These are phyloP conservation scores for Holothuria leucospilota DNA, from an alignment of 53 echinoderm and acorn worm species.

Conservation along the genomic window DNA sequence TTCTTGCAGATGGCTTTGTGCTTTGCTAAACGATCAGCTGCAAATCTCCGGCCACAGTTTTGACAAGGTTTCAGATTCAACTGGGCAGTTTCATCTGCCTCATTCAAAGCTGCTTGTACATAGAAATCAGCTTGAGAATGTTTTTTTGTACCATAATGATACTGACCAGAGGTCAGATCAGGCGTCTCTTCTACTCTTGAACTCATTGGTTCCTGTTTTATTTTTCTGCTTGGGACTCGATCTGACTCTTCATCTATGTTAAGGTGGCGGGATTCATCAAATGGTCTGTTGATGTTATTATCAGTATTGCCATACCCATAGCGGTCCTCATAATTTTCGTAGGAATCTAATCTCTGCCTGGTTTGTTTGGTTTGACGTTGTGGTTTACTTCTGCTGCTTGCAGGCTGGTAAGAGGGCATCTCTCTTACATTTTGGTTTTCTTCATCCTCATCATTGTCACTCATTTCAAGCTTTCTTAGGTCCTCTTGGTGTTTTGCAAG, in stretches of 20 bases:
- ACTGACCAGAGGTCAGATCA: too few species aligned
- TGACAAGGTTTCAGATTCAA: constrained; percentile 66
- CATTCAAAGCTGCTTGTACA: constrained; percentile 47
- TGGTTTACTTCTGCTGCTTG: constrained; percentile 6
- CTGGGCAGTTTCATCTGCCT: constrained; percentile 36
- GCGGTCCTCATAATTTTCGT: constrained; percentile 7
- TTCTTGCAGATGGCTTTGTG: constrained; percentile 77
- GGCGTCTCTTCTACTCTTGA: too few species aligned
- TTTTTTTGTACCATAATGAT: background rate
- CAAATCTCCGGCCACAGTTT: constrained; percentile 79
- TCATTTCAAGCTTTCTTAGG: constrained; percentile 50
- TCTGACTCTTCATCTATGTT: constrained; percentile 19
- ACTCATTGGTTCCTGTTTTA: background rate
- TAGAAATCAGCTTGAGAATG: constrained; percentile 61
- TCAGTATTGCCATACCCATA: background rate
- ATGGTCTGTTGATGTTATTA: constrained; percentile 19
- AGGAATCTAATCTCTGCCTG: background rate
- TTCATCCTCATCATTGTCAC: constrained; percentile 41
- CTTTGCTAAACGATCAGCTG: constrained; percentile 81
- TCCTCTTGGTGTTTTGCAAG: constrained; percentile 78
- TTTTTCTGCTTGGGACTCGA: background rate
- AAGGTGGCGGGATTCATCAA: background rate
- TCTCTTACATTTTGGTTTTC: background rate
- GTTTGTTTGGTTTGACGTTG: background rate
- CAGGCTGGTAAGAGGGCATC: too few species aligned